Evolutionary conservation across 2,888 invertebrate genomes (phyloP).

Genomic region (Eupsilia transversa): DNA sequence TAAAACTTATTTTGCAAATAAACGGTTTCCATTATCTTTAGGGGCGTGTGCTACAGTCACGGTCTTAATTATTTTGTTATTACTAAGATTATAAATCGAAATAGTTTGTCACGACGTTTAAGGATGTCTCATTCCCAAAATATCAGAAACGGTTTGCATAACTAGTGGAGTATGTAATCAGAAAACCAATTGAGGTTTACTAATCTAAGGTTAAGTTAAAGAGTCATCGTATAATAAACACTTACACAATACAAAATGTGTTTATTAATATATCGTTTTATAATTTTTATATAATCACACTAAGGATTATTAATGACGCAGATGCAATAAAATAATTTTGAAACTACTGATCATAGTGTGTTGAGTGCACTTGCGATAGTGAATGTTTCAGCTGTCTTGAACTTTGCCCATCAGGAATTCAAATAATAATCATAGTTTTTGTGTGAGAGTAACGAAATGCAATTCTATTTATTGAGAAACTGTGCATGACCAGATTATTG

Average conservation of each 20-base stretch:
- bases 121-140: background rate
- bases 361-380: conserved; percentile 24
- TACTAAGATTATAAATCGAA: background rate
- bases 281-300: conserved; percentile 43
- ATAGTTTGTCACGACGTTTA: background rate
- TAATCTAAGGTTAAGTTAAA: conserved; percentile 42
- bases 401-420: conserved; percentile 39
- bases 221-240: conserved; percentile 46
- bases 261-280: conserved; percentile 27
- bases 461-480: conserved; percentile 47
- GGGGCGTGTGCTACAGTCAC: background rate
- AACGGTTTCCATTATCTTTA: conserved; percentile 4
- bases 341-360: conserved; percentile 22
- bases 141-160: conserved; percentile 25
- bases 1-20: conserved; percentile 3
- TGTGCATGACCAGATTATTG: background rate
- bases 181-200: conserved; percentile 32
- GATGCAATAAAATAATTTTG: conserved; percentile 26
- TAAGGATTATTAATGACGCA: conserved; percentile 4
- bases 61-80: background rate
- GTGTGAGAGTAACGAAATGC: conserved; percentile 49
- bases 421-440: conserved; percentile 46
- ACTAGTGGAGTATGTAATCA: conserved; percentile 29
- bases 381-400: conserved; percentile 35
- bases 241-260: conserved; percentile 38